Percentiles rank a stretch among this genome's conserved stretches.
Evolutionary conservation across 2,113 vertebrate genomes (phyloP).

Genomic region (Albula goreensis): DNA sequence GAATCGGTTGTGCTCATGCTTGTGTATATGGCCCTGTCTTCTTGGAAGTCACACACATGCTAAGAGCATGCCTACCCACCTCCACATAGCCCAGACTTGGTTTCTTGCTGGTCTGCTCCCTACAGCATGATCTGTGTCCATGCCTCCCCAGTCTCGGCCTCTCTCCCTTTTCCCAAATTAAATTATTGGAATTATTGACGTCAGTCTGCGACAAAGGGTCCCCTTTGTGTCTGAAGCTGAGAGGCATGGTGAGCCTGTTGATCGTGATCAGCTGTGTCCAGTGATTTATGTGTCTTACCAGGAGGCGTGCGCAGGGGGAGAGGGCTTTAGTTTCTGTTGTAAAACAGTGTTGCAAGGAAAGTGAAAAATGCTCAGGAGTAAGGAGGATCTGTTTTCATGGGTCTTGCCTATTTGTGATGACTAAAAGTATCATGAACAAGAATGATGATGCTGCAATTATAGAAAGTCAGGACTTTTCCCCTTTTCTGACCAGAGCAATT

Average conservation of each 20-base stretch:
- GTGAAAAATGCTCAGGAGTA: no score
- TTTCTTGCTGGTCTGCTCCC: slow-evolving; percentile 41
- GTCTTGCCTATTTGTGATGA: background rate
- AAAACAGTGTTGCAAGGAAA: background rate
- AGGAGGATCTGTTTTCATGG: background rate
- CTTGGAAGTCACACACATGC: background rate
- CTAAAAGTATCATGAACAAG: background rate
- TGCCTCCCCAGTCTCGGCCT: slow-evolving; percentile 30
- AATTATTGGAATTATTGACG: slow-evolving; percentile 57
- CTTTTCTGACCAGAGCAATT: background rate
- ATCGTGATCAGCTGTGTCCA: slow-evolving; percentile 51
- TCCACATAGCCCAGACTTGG: slow-evolving; percentile 45
- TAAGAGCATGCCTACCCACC: background rate
- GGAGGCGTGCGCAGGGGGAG: background rate
- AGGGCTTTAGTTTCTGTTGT: no score
- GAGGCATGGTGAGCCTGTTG: slow-evolving; percentile 43
- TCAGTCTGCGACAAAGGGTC: slow-evolving; percentile 52
- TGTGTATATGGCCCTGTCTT: background rate
- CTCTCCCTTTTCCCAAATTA: slow-evolving; percentile 48
- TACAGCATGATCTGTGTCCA: slow-evolving; percentile 51
- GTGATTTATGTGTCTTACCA: slow-evolving; percentile 9
- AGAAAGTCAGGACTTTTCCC: background rate
- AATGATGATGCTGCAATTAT: background rate
- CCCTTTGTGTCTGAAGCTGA: slow-evolving; percentile 39
- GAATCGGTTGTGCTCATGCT: background rate